A percentile compares a stretch with the other conserved stretches of the same genome.
Conservation (phyloP, 1,140 invertebrate genomes). For the Samia ricini region DNA sequence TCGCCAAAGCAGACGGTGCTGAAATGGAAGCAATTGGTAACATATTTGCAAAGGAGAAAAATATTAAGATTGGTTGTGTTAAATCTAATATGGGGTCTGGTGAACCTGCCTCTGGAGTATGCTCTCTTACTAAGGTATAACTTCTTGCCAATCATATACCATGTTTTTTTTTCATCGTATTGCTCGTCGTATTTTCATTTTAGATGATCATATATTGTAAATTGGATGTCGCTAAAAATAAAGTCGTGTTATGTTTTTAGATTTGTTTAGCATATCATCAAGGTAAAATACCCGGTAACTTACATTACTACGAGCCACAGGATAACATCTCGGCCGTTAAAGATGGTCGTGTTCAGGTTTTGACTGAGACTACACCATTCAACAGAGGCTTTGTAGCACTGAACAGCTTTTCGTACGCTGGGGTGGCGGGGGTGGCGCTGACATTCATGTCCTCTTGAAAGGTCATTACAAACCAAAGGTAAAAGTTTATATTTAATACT, state of each 20-base stretch:
- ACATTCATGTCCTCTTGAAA: slow-evolving; percentile 91
- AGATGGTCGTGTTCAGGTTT: slow-evolving; percentile 87
- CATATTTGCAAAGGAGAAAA: slow-evolving; percentile 58
- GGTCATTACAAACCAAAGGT: slow-evolving; percentile 64
- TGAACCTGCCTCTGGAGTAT: slow-evolving; percentile 81
- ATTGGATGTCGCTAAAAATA: not conserved
- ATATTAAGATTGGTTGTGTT: slow-evolving; percentile 83
- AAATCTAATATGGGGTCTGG: slow-evolving; percentile 87
- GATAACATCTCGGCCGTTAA: slow-evolving; percentile 87
- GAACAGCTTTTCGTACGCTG: slow-evolving; percentile 97
- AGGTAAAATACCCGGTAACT: slow-evolving; percentile 90
- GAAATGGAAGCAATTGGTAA: slow-evolving; percentile 44
- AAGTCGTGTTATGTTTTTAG: slow-evolving; percentile 13
- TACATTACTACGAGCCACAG: slow-evolving; percentile 89
- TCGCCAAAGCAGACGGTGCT: slow-evolving; percentile 89
- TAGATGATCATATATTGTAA: not conserved
- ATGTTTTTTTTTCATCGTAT: not conserved
- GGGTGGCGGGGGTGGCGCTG: slow-evolving; percentile 85
- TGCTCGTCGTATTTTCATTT: not conserved
- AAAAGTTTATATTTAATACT: slow-evolving; percentile 4
- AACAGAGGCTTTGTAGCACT: slow-evolving; percentile 89
- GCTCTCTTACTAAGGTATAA: slow-evolving; percentile 80
- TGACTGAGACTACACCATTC: slow-evolving; percentile 85
- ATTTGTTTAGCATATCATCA: slow-evolving; percentile 85
- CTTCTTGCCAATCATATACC: not conserved